Conservation (phyloP, 1,140 invertebrate species). For the Araneus ventricosus region DNA sequence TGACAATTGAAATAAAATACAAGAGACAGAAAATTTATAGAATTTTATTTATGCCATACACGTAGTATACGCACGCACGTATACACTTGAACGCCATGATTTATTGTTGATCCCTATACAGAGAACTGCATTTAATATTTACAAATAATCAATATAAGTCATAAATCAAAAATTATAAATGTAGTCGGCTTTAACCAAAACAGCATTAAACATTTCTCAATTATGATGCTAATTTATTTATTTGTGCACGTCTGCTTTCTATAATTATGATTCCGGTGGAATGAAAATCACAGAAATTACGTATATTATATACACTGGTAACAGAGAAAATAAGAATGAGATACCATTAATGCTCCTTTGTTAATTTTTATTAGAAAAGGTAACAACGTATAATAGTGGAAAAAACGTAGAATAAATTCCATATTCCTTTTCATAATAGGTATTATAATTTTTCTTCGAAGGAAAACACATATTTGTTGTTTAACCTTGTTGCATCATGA, state of each 20-base stretch:
- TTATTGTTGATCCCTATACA: background rate
- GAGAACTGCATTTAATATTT: background rate
- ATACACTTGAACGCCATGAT: background rate
- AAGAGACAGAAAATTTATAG: background rate
- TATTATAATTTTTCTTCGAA: no score
- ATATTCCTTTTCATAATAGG: no score
- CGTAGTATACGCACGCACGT: background rate
- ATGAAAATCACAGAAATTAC: background rate
- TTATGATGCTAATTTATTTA: background rate
- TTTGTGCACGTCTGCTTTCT: background rate
- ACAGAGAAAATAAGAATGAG: no score
- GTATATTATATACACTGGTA: background rate
- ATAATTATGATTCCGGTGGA: background rate
- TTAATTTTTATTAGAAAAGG: no score
- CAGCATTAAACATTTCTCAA: background rate
- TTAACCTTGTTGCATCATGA: no score
- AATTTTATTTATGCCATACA: background rate
- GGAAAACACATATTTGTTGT: no score
- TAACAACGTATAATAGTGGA: no score
- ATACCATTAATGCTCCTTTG: no score
- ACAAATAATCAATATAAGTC: background rate
- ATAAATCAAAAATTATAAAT: background rate
- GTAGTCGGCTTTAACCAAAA: background rate
- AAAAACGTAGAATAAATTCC: no score
- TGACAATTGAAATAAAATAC: background rate